A percentile compares a stretch with the other conserved stretches of the same genome.
Evolutionary conservation across 35 echinoderm and acorn worm species (phyloP).

Genomic region (Amphiura filiformis): DNA sequence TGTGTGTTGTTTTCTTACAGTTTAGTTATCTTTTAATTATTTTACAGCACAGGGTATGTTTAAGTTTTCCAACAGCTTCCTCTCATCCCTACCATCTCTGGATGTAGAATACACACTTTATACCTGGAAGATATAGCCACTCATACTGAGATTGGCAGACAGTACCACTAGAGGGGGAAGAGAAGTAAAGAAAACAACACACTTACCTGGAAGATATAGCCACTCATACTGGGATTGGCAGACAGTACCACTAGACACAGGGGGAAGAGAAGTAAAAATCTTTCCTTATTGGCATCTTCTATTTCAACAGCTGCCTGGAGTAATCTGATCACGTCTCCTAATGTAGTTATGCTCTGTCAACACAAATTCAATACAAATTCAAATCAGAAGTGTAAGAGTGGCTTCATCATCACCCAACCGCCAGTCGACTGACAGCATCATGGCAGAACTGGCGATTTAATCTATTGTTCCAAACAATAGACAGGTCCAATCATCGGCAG

Average conservation of each 20-base stretch:
- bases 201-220: constrained; percentile 90
- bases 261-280: constrained; percentile 71
- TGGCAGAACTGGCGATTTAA: too few species aligned
- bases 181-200: constrained; percentile 16
- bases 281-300: constrained; percentile 65
- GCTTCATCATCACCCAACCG: too few species aligned
- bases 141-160: constrained; percentile 62
- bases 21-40: too few species aligned
- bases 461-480: too few species aligned
- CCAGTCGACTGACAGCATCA: too few species aligned
- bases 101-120: too few species aligned
- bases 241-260: constrained; percentile 69
- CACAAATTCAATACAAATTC: background rate
- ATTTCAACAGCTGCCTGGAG: constrained; percentile 57
- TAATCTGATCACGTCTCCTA: constrained; percentile 84
- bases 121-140: constrained; percentile 93
- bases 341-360: constrained; percentile 56
- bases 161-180: constrained; percentile 76
- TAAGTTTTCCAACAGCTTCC: too few species aligned
- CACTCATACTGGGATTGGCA: constrained; percentile 70
- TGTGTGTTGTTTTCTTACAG: too few species aligned
- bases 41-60: too few species aligned
- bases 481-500: too few species aligned
- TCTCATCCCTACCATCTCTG: too few species aligned
- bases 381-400: too few species aligned